Base-by-base conservation (phyloP, 1,140 invertebrate genomes). In the Philopotamus ludificatus region DNA sequence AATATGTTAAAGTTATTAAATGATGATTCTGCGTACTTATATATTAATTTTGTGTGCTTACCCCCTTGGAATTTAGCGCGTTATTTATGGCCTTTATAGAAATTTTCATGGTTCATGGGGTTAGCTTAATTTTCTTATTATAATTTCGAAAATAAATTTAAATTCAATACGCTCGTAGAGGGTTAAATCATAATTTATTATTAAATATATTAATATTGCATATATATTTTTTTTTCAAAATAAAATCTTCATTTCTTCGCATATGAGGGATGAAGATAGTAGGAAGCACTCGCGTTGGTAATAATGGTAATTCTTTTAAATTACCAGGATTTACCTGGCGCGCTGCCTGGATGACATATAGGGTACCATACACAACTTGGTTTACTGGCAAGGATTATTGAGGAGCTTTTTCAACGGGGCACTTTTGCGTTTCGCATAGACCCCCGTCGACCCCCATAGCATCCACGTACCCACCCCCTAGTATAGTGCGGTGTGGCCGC, bases 401-500 rank as follows among this genome's bases (percentile, higher is more conserved):
- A 60, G 57, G 57, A 10, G 57, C 22, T 60, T 47, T 60, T 60
- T 39, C 23, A 21, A 21, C 34, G 15, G 16, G 16, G 55, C 55
- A 28, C 55, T 15, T 15, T 15, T n/a, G n/a, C n/a, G n/a, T n/a
- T n/a, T n/a, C n/a, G n/a, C n/a, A n/a, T n/a, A n/a, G n/a, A n/a
- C n/a, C n/a, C n/a, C 44, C 44, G 4, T 12, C 10, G 44, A 3
- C 44, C 10, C 8, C 12, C 12, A 22, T 15, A 42, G 10, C 1
- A 25, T 26, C 4, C 44, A 9, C 41, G 22, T 47, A 21, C 3
- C 28, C 41, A 4, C 21, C 34, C 26, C 21, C 18, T 2, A 28
- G 22, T n/a, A 9, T 57, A 26, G 50, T 39, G 67, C 66, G 71
- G 71, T 72, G 72, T 74, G 72, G 74, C 67, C 70, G 72, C 74